A percentile compares a stretch with the other conserved stretches of the same genome.
phyloP scores from a whole-genome alignment of 1,140 invertebrate species.

The Venturia canescens region DNA sequence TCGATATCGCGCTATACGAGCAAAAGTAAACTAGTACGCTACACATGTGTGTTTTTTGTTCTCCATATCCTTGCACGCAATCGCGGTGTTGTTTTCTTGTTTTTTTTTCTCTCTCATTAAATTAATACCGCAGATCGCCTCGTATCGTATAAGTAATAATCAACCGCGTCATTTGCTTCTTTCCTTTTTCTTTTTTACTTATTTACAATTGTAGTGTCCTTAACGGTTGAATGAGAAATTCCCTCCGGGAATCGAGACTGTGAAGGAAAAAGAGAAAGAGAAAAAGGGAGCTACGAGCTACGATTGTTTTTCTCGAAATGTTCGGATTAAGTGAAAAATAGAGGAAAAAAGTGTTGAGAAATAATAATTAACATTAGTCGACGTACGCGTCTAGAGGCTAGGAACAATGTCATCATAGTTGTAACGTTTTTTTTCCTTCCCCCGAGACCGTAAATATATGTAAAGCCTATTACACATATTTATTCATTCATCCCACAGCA shows the following conservation, averaged over 20 bases:
- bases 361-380: constrained; percentile 16
- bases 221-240: constrained; percentile 19
- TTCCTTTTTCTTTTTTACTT: constrained; percentile 40
- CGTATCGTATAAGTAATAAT: background rate
- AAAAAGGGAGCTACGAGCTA: constrained; percentile 57
- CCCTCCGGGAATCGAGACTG: constrained; percentile 1
- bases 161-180: background rate
- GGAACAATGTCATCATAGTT: constrained; percentile 25
- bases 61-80: background rate
- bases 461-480: background rate
- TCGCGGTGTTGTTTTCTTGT: too few species aligned
- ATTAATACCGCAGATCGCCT: background rate
- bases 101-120: background rate
- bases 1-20: background rate
- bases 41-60: background rate
- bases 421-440: constrained; percentile 16
- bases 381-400: background rate
- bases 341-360: constrained; percentile 16
- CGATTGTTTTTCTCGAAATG: too few species aligned
- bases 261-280: constrained; percentile 47
- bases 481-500: background rate
- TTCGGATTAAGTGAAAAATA: constrained; percentile 29
- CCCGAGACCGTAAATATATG: background rate
- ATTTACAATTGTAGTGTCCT: constrained; percentile 20
- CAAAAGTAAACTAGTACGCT: background rate